Conservation (phyloP, 2,113 vertebrate genomes). For the Nibea coibor region DNA sequence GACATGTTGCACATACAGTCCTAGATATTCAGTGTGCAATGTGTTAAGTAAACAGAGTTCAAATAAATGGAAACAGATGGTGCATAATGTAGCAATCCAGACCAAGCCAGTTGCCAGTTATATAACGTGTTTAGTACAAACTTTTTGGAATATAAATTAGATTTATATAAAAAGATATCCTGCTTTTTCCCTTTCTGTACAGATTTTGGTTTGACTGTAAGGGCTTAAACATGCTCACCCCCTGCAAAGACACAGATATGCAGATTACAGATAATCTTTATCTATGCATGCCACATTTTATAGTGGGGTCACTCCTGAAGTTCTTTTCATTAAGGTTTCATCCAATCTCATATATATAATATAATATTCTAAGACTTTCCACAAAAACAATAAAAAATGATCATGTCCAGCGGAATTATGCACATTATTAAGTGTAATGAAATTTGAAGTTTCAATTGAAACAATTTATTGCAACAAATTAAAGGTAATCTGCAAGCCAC, state of each 20-base stretch:
- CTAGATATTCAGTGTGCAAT: background rate
- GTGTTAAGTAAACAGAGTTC: background rate
- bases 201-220: background rate
- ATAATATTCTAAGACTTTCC: background rate
- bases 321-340: conserved; percentile 13
- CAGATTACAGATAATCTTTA: conserved; percentile 9
- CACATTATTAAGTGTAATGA: background rate
- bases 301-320: background rate
- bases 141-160: background rate
- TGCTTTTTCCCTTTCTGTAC: background rate
- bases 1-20: background rate
- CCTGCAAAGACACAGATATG: background rate
- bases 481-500: background rate
- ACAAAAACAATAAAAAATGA: background rate
- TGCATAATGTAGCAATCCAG: background rate
- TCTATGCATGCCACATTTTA: background rate
- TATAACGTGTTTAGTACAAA: background rate
- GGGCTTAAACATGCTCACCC: background rate
- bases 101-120: background rate
- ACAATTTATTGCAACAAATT: background rate
- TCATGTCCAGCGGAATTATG: background rate
- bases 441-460: background rate
- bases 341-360: background rate
- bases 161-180: background rate
- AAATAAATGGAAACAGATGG: background rate